phyloP scores from a whole-genome alignment of 30 jellyfish, hydroid and myxozoan species.

The Clytia hemisphaerica region DNA sequence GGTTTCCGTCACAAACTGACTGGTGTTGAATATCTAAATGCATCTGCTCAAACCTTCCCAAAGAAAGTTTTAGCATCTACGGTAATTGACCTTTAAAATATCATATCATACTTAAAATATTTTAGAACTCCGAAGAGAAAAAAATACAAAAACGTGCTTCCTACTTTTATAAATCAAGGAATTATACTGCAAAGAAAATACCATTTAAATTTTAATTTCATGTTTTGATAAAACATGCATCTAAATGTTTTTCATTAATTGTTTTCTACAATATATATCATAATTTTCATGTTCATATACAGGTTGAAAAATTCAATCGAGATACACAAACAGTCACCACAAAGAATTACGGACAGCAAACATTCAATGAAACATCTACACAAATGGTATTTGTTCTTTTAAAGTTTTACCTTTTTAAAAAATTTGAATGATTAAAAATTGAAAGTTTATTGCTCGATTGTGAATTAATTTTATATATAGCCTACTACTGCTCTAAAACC shows the following conservation, averaged over 20 bases:
- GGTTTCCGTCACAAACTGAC: constrained; percentile 84
- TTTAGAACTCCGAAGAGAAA: not conserved
- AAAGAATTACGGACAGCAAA: constrained; percentile 60
- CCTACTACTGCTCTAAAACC: no score
- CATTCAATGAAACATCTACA: constrained; percentile 76
- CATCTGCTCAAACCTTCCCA: constrained; percentile 81
- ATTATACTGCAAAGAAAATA: no score
- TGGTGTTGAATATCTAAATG: constrained; percentile 74
- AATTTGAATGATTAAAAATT: not conserved
- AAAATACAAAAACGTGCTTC: not conserved
- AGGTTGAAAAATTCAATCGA: constrained; percentile 74
- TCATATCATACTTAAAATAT: no score
- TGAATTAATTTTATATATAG: no score
- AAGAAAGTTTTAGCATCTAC: constrained; percentile 31
- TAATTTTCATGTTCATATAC: not conserved
- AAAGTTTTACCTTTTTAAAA: not conserved
- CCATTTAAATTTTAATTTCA: not conserved
- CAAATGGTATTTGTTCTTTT: constrained; percentile 68
- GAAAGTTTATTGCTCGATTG: not conserved
- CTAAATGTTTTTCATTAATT: not conserved
- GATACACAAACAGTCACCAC: constrained; percentile 88
- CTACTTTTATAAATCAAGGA: not conserved
- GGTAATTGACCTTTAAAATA: constrained; percentile 11
- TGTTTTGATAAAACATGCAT: not conserved
- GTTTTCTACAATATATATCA: not conserved